A percentile compares a stretch with the other conserved stretches of the same genome.
phyloP scores from a whole-genome alignment of 2,113 vertebrate species.

The Spea multiplicata region DNA sequence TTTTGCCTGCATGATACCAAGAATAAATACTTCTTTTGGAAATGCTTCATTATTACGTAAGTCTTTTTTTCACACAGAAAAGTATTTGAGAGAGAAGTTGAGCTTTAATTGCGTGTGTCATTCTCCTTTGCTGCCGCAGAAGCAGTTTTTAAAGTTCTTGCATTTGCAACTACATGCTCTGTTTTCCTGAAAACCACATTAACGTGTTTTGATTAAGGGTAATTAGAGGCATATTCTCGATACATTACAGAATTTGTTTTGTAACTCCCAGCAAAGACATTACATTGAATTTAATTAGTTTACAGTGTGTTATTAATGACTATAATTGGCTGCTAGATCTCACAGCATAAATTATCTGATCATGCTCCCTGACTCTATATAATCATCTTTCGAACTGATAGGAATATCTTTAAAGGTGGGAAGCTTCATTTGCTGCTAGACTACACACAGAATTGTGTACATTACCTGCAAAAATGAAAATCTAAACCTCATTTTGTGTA shows the following conservation, averaged over 20 bases:
- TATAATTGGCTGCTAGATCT: constrained; percentile 34
- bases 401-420: constrained; percentile 4
- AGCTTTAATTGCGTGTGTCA: constrained; percentile 1
- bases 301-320: constrained; percentile 34
- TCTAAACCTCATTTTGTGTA: neutral
- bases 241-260: constrained; percentile 44
- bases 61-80: neutral
- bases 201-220: constrained; percentile 40
- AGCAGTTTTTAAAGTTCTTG: constrained; percentile 5
- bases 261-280: constrained; percentile 41
- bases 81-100: neutral
- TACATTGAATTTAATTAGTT: constrained; percentile 36
- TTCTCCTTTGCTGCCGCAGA: neutral
- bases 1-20: neutral
- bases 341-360: constrained; percentile 12
- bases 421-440: neutral
- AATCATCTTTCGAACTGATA: constrained; percentile 36
- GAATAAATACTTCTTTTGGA: neutral
- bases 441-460: neutral
- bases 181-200: constrained; percentile 37
- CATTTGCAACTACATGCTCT: constrained; percentile 33
- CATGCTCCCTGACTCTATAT: constrained; percentile 34
- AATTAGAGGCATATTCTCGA: constrained; percentile 44
- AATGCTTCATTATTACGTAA: neutral
- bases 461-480: too few species aligned